Evolutionary conservation across 2,797 vertebrate species (phyloP).

Genomic region (Pipistrellus pipistrellus): DNA sequence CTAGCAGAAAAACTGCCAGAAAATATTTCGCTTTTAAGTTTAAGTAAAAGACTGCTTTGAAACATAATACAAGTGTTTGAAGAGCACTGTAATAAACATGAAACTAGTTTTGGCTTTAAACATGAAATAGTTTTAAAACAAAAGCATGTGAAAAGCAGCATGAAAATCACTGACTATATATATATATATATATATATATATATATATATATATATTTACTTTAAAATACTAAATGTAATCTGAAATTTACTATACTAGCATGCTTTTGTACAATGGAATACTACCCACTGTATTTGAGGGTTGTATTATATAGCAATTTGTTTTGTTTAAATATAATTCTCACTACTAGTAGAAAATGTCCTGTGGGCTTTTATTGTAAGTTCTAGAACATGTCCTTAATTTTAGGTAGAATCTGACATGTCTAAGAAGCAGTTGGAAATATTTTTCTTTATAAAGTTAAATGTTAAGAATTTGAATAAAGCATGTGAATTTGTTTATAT

Average conservation of each 20-base stretch:
- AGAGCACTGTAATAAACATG: neutral
- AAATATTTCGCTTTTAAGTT: neutral
- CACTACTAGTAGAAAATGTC: neutral
- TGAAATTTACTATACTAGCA: neutral
- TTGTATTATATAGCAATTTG: neutral
- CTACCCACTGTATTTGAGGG: neutral
- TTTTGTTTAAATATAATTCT: neutral
- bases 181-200: no score
- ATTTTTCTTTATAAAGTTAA: neutral
- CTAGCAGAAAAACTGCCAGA: slow-evolving; percentile 15
- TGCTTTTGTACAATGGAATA: neutral
- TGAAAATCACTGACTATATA: neutral
- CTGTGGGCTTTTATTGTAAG: neutral
- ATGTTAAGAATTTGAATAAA: neutral
- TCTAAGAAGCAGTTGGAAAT: neutral
- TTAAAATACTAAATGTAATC: neutral
- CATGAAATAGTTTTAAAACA: slow-evolving; percentile 34
- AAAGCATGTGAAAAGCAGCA: neutral
- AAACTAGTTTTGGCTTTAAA: slow-evolving; percentile 5
- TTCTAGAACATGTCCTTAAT: neutral
- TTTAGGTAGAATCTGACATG: neutral
- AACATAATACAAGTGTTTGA: slow-evolving; percentile 4
- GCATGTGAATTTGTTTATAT: neutral
- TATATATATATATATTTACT: neutral
- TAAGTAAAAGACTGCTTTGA: neutral